Conservation (phyloP, 2,113 vertebrate species). For the Ceuthmochares aereus region DNA sequence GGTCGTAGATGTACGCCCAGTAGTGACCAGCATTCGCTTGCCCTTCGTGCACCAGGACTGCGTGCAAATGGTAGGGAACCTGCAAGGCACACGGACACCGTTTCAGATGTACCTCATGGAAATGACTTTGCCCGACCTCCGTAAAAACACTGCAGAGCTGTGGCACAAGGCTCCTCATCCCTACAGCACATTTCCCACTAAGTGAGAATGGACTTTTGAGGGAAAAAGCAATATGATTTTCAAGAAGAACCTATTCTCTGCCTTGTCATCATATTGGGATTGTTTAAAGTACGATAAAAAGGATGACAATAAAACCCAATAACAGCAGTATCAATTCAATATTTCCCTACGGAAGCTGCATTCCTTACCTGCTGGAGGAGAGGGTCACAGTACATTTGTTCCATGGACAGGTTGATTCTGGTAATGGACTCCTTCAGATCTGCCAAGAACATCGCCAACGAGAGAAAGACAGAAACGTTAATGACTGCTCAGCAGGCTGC, state of each 20-base stretch:
- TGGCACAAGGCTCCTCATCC: neutral
- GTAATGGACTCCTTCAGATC: constrained; percentile 89
- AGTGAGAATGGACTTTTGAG: neutral
- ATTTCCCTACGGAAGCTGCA: accelerated
- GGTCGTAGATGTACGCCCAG: constrained; percentile 95
- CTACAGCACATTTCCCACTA: accelerated
- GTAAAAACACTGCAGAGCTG: neutral
- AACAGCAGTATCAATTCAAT: neutral
- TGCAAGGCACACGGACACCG: neutral
- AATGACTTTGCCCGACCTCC: neutral
- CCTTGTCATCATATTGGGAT: neutral
- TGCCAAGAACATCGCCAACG: constrained; percentile 52
- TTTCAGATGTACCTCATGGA: neutral
- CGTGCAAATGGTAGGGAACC: constrained; percentile 94
- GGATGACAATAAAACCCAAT: neutral
- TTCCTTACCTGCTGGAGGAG: constrained; percentile 87
- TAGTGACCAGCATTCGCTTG: constrained; percentile 96
- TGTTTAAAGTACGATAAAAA: neutral
- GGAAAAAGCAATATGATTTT: neutral
- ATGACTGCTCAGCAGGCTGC: neutral
- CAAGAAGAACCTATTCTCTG: neutral
- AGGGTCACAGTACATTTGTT: constrained; percentile 90
- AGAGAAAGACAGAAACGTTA: neutral
- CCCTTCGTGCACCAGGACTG: constrained; percentile 94
- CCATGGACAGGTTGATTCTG: constrained; percentile 78